phyloP scores from a whole-genome alignment of 2,797 vertebrate genomes.

The Phaenicophaeus curvirostris region DNA sequence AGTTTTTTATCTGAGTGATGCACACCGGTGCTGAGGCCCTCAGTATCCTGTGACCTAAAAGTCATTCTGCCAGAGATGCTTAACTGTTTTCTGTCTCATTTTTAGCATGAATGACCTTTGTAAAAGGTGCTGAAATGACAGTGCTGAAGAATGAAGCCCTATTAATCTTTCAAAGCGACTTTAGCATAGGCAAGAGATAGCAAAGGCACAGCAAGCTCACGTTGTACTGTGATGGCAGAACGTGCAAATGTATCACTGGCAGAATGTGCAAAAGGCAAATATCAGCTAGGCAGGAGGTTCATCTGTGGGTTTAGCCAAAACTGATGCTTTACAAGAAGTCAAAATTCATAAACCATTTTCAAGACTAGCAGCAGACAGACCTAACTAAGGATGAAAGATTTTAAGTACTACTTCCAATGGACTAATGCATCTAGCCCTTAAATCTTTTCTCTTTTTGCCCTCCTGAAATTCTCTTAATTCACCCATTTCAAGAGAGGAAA shows the following conservation, averaged over 20 bases:
- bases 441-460: not conserved
- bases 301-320: not conserved
- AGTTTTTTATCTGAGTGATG: not conserved
- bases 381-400: not conserved
- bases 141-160: constrained; percentile 19
- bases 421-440: not conserved
- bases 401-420: not conserved
- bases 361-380: not conserved
- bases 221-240: not conserved
- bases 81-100: constrained; percentile 37
- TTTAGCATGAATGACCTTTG: not conserved
- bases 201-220: not conserved
- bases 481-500: not conserved
- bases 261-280: not conserved
- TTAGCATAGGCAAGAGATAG: not conserved
- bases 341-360: not conserved
- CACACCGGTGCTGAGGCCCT: not conserved
- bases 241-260: not conserved
- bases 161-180: constrained; percentile 2
- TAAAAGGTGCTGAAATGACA: constrained; percentile 49
- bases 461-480: not conserved
- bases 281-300: not conserved
- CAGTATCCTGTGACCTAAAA: constrained; percentile 1
- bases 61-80: constrained; percentile 31
- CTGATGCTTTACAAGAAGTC: not conserved